Percentiles rank a stretch among this genome's conserved stretches.
phyloP scores from a whole-genome alignment of 1,140 invertebrate genomes.

The Hormaphis cornu region DNA sequence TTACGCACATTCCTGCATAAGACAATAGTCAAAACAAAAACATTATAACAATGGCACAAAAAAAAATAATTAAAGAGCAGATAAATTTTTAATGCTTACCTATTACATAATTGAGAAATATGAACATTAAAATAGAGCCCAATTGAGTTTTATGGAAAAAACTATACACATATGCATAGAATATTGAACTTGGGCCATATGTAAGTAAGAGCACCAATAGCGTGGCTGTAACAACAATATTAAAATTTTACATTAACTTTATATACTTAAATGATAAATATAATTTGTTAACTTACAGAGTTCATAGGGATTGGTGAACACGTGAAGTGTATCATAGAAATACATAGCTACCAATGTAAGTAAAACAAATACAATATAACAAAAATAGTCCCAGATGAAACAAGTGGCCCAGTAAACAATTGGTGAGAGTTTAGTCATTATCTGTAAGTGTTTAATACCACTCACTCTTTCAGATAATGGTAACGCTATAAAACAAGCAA shows the following conservation, averaged over 20 bases:
- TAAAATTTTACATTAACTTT: too few relatives aligned
- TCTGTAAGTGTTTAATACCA: conserved; percentile 60
- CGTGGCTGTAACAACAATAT: too few relatives aligned
- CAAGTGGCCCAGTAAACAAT: conserved; percentile 52
- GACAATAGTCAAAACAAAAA: too few relatives aligned
- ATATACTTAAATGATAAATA: too few relatives aligned
- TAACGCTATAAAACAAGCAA: conserved; percentile 45
- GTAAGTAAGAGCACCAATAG: not conserved
- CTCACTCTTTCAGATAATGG: conserved; percentile 43
- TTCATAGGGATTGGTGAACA: not conserved
- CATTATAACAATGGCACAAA: too few relatives aligned
- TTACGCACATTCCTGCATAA: too few relatives aligned
- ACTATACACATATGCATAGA: not conserved
- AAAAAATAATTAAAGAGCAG: too few relatives aligned
- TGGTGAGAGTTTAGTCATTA: conserved; percentile 53
- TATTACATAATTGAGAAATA: too few relatives aligned
- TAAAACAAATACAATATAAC: conserved; percentile 42
- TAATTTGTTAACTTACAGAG: not conserved
- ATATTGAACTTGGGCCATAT: not conserved
- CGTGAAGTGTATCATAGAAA: conserved; percentile 36
- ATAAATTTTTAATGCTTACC: not conserved
- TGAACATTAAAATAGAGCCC: too few relatives aligned
- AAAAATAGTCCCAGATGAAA: conserved; percentile 51
- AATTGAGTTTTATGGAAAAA: not conserved
- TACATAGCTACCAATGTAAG: conserved; percentile 36